A percentile compares a stretch with the other conserved stretches of the same genome.
Evolutionary conservation across 2,888 invertebrate species (phyloP).

Genomic region (Ceramica pisi): DNA sequence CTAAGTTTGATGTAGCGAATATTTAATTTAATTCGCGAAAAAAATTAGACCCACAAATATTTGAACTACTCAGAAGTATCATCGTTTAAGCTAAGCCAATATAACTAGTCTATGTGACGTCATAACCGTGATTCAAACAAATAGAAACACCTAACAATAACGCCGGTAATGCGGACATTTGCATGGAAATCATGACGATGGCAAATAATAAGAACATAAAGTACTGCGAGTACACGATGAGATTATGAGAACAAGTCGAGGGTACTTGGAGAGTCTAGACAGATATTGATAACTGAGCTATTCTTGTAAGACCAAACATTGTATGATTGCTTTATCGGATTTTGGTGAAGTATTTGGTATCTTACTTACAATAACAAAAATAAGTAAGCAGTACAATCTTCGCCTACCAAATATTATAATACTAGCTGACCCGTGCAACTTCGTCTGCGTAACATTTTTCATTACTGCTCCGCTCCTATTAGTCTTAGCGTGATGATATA

Average conservation of each 20-base stretch:
- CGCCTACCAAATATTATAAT: background rate
- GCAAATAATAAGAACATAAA: slow-evolving; percentile 42
- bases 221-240: slow-evolving; percentile 1
- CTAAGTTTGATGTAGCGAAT: background rate
- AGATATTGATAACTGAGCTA: background rate
- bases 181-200: slow-evolving; percentile 40
- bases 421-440: no score
- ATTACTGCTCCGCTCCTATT: no score
- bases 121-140: slow-evolving; percentile 40
- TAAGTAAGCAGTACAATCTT: background rate
- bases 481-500: no score
- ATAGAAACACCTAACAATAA: slow-evolving; percentile 40
- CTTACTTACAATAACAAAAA: background rate
- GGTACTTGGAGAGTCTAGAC: slow-evolving; percentile 18
- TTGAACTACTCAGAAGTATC: slow-evolving; percentile 31
- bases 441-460: no score
- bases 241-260: slow-evolving; percentile 5
- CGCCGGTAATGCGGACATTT: slow-evolving; percentile 57
- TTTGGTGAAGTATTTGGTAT: background rate
- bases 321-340: background rate
- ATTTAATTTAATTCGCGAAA: background rate
- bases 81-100: slow-evolving; percentile 41
- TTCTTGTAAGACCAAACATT: background rate
- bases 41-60: background rate
- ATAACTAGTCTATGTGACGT: slow-evolving; percentile 33